phyloP scores from a whole-genome alignment of 2,888 invertebrate genomes.

The Macaria liturata region DNA sequence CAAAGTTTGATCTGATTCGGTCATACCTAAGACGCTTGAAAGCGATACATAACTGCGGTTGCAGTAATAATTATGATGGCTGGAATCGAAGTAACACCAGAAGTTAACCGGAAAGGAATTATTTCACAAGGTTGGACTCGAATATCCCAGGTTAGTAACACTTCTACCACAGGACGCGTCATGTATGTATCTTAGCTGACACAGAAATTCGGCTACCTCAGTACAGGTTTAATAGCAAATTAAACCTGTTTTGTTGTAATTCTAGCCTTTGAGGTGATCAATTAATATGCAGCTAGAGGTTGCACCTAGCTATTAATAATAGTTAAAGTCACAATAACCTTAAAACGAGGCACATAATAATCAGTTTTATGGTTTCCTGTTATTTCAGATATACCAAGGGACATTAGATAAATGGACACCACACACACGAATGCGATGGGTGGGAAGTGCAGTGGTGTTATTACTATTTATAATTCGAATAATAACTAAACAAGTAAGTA shows the following conservation, averaged over 20 bases:
- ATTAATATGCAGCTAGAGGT: no score
- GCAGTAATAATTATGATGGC: slow-evolving; percentile 81
- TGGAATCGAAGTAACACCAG: slow-evolving; percentile 86
- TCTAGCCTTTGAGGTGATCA: no score
- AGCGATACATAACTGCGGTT: slow-evolving; percentile 38
- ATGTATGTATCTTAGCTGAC: no score
- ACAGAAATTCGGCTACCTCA: no score
- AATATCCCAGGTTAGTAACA: slow-evolving; percentile 84
- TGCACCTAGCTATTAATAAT: no score
- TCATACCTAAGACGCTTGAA: slow-evolving; percentile 16
- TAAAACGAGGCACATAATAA: slow-evolving; percentile 1
- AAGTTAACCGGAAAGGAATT: slow-evolving; percentile 84
- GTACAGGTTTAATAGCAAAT: no score
- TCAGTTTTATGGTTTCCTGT: no score
- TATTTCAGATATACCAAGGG: slow-evolving; percentile 89
- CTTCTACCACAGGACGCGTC: no score
- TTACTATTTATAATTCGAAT: slow-evolving; percentile 91
- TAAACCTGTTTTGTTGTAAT: no score
- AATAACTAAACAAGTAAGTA: slow-evolving; percentile 90
- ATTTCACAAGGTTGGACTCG: slow-evolving; percentile 86
- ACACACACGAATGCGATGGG: slow-evolving; percentile 91
- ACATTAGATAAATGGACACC: slow-evolving; percentile 94
- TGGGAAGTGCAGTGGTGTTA: slow-evolving; percentile 87
- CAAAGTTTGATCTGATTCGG: slow-evolving; percentile 21
- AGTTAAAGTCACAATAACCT: slow-evolving; percentile 6